These are phyloP conservation scores for Pantelozetes paolii DNA, from an alignment of 2,888 invertebrate genomes.

Conservation along the genomic window DNA sequence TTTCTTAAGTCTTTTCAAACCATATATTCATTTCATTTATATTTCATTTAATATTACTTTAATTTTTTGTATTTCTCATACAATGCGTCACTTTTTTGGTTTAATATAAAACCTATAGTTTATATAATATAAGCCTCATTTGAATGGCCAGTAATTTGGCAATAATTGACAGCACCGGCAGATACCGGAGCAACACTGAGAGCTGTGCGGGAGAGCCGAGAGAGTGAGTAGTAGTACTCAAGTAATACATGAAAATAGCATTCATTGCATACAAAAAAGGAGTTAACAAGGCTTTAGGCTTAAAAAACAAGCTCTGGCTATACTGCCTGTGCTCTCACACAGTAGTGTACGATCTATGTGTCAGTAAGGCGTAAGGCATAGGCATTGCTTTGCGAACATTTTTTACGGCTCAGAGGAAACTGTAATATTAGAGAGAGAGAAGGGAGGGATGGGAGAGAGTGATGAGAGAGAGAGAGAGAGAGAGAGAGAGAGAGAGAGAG, in stretches of 20 bases:
- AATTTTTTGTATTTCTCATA: neutral
- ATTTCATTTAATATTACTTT: neutral
- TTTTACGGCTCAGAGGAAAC: constrained; percentile 32
- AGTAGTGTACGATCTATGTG: constrained; percentile 28
- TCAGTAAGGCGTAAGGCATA: constrained; percentile 22
- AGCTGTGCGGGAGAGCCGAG: constrained; percentile 13
- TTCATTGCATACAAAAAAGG: constrained; percentile 28
- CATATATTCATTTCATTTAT: neutral
- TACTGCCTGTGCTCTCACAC: constrained; percentile 10
- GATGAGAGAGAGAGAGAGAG: constrained; percentile 3
- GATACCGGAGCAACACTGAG: neutral
- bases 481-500: constrained; percentile 20
- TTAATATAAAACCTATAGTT: constrained; percentile 11
- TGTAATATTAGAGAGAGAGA: constrained; percentile 24
- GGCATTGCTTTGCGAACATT: constrained; percentile 25
- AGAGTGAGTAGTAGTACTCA: neutral
- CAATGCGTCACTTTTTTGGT: constrained; percentile 11
- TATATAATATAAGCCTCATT: constrained; percentile 24
- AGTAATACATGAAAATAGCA: constrained; percentile 29
- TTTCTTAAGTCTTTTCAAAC: neutral
- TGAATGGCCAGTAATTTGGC: constrained; percentile 23
- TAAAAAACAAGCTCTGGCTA: constrained; percentile 20
- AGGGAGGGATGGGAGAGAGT: neutral
- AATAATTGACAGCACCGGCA: constrained; percentile 26
- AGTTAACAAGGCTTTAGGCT: constrained; percentile 32